Base-by-base conservation (phyloP, 2,797 vertebrate species). In the Onychomys leucogaster region DNA sequence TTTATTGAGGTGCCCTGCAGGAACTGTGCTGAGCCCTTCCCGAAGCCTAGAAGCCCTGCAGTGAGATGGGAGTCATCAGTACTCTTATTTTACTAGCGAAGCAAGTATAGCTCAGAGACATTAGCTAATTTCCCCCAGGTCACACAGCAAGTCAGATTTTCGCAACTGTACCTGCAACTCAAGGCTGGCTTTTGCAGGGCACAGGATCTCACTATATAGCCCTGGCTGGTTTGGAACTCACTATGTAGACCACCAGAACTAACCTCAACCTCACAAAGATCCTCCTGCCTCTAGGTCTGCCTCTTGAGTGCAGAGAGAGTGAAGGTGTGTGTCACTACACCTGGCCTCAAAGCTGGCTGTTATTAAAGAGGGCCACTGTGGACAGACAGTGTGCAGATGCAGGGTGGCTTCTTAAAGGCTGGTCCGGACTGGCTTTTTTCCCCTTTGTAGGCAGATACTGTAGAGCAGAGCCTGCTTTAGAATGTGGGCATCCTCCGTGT, bases 61-160 rank as follows among this genome's bases (percentile, higher is more conserved):
- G 3, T 59, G 52, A 37, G 46, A 23, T 52, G 34, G 52, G 27
- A 32, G n/a, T 46, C 46, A 0, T 65, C 8, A 11, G 63, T 57
- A 86, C 19, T 86, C 46, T 95, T 25, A 5, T 77, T 93, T 83
- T 87, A 65, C 43, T 65, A n/a, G 49, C 1, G 5, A 52, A 21
- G 75, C 55, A 43, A 37, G 27, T 13, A 41, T 5, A 9, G 19
- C 85, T 86, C 76, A 87, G 49, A 91, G 92, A 89, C 19, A 1
- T 34, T 76, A 52, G 55, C 59, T 71, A 0, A 63, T 19, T 71
- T 91, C 37, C 57, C 84, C 77, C 61, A 77, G 71, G 89, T 69
- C 32, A 94, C 71, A 94, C 23, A 80, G 46, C 92, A 80, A 81
- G 46, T 85, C 29, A 76, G 76, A 32, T 41, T 89, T 83, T 52